Evolutionary conservation across 1,140 invertebrate genomes (phyloP), one percentile per base, ranked within the genome.

Genomic region (Palaemon carinicauda): DNA sequence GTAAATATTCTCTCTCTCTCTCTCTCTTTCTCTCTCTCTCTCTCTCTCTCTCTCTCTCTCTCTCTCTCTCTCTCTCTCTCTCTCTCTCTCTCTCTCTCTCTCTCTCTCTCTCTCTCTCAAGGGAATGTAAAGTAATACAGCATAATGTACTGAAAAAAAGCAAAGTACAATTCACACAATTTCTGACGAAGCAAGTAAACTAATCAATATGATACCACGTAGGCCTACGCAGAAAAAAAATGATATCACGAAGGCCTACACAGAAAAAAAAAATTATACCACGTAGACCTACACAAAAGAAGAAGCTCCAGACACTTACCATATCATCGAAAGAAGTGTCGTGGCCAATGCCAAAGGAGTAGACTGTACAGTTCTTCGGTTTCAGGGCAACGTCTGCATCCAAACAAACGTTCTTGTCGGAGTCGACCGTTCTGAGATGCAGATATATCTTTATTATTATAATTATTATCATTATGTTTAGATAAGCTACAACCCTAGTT

Each of bases 301-400:
- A 17, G 3, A 69, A 17, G n/a, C n/a, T n/a, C n/a, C n/a, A n/a
- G n/a, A 24, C 29, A 33, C 83, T 41, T n/a, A 89, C 88, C 85
- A 65, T 71, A 50, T 75, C 78, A 78, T 89, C 89, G 24, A 89
- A 89, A 21, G 87, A 80, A 29, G 85, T 41, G 41, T 89, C 89
- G 4, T 77, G 52, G 24, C 87, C 84, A 14, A 88, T 73, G 1
- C 89, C 89, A n/a, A 89, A 89, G 19, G 89, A 89, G 60, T 89
- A 89, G 21, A 88, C 89, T n/a, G 85, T 88, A 51, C 89, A 89
- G 73, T 88, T 80, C 17, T 69, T 80, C 15, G 84, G 53, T 9
- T 19, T 33, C 1, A 86, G 51, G 0, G 51, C 27, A 10, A 89
- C 87, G 56, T 88, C 89, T 3, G 60, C 21, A 54, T 89, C 89